These are phyloP conservation scores for Gisinianus flammeolus DNA, from an alignment of 2,888 invertebrate species.

Conservation along the genomic window DNA sequence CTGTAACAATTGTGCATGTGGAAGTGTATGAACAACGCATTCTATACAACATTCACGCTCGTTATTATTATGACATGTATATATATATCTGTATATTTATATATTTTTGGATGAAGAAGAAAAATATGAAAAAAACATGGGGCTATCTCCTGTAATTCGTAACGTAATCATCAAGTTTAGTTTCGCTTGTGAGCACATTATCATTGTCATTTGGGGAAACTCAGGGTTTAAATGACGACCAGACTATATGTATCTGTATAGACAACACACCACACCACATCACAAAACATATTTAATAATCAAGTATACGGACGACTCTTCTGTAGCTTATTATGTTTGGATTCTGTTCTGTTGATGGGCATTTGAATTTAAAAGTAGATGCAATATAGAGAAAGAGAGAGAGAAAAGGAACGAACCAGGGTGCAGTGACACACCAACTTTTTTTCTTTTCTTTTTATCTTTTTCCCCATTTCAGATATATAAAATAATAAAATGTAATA, in stretches of 20 bases:
- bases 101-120: no score
- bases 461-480: background rate
- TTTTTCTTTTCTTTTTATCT: background rate
- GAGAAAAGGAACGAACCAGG: background rate
- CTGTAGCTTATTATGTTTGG: background rate
- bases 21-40: no score
- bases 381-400: background rate
- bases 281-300: background rate
- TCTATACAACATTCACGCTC: no score
- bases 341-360: background rate
- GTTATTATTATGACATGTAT: no score
- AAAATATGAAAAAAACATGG: background rate
- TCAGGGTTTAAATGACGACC: no score
- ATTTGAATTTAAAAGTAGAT: conserved; percentile 12
- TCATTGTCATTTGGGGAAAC: background rate
- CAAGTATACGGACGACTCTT: background rate
- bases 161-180: conserved; percentile 3
- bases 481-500: background rate
- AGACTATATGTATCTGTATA: background rate
- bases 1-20: no score
- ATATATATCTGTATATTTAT: no score
- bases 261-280: background rate
- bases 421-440: conserved; percentile 6
- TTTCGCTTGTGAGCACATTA: conserved; percentile 12
- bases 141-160: no score